phyloP scores from a whole-genome alignment of 2,797 vertebrate genomes.

The Heteromormyrus szaboi region DNA sequence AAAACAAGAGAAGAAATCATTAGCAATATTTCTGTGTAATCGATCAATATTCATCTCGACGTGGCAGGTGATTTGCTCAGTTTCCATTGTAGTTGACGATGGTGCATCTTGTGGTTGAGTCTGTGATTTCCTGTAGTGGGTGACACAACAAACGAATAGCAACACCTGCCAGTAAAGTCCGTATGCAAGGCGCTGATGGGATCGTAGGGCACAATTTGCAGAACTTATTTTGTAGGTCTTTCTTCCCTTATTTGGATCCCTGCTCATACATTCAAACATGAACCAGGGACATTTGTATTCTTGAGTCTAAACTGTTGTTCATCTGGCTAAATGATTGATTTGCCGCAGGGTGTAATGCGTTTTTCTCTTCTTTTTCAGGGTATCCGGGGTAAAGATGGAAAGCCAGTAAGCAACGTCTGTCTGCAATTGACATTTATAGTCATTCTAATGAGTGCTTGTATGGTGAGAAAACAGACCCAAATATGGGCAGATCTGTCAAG shows the following conservation, averaged over 20 bases:
- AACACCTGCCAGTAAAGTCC: background rate
- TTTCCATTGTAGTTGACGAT: background rate
- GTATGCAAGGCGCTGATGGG: background rate
- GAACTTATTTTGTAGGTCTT: background rate
- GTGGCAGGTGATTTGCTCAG: background rate
- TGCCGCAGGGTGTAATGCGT: background rate
- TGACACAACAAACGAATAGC: background rate
- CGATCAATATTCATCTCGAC: background rate
- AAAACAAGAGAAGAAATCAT: background rate
- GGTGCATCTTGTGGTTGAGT: background rate
- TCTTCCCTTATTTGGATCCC: background rate
- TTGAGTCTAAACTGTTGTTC: background rate
- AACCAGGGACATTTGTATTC: background rate
- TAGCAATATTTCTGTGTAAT: background rate
- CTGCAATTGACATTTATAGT: background rate
- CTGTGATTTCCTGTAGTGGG: background rate
- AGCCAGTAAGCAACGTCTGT: constrained; percentile 52
- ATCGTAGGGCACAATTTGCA: background rate
- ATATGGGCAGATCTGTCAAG: background rate
- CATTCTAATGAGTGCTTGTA: background rate
- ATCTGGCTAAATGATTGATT: background rate
- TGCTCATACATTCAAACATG: background rate
- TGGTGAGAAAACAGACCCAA: background rate
- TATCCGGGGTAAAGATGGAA: constrained; percentile 55
- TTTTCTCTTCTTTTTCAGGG: constrained; percentile 54